Evolutionary conservation across 2,888 invertebrate species (phyloP), one percentile per base, ranked within the genome.

Genomic region (Prosopocoilus inquinatus): DNA sequence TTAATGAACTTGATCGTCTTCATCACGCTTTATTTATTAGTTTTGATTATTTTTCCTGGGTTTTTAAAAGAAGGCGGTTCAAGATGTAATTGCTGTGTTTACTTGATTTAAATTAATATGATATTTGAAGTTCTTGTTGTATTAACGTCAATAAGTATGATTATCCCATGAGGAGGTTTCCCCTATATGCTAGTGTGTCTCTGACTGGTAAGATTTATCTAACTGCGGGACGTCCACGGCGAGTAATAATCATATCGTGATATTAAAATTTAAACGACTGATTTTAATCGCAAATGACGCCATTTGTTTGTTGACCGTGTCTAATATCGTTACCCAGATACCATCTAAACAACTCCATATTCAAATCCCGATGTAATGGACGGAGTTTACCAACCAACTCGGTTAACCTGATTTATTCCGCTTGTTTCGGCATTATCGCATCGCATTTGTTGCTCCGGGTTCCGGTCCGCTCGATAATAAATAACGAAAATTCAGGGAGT

Each of bases 271-370:
- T 67, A 70, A 72, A 70, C 68, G 66, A 66, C 68, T 68, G 72
- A 73, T 73, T 69, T 70, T 70, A 72, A 73, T 73, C 73, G 66
- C 64, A 65, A 70, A 69, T 64, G 68, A 66, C 64, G 70, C 67
- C 69, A 70, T 73, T 73, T 70, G 70, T 72, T 71, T 70, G 67
- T 62, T 64, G 63, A 62, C 69, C 70, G 67, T 67, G 68, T 67
- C 70, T 70, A 70, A 72, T 73, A 69, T 69, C 65, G 65, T 68
- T 67, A 62, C 54, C 15, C 48, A 64, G 71, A 71, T 70, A 63
- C 47, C 54, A 71, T 70, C 70, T 45, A 50, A 48, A 48, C 51
- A 12, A 56, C 41, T 56, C 56, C 56, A 51, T 56, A 56, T 56
- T 51, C 48, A 56, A 52, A 45, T 20, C 32, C 20, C 36, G 13